Conservation (phyloP, 2,113 vertebrate genomes). For the Oryctolagus cuniculus region DNA sequence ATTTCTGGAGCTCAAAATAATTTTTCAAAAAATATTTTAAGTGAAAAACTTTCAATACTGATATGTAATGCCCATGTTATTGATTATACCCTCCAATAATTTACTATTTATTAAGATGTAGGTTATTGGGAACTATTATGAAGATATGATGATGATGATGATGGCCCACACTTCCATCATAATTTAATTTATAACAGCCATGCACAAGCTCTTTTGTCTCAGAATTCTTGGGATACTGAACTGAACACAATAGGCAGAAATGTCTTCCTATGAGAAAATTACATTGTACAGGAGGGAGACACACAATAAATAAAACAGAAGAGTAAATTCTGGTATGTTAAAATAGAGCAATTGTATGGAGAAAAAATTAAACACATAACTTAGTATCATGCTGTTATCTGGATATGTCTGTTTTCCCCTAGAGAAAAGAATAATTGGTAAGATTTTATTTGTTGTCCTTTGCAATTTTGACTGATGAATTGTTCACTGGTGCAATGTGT, state of each 20-base stretch:
- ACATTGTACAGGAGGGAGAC: neutral
- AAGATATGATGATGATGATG: neutral
- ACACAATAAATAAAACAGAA: neutral
- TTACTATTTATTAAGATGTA: neutral
- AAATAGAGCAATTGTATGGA: neutral
- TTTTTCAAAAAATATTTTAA: neutral
- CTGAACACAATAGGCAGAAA: neutral
- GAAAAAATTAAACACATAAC: neutral
- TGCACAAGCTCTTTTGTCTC: neutral
- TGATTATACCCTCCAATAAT: neutral
- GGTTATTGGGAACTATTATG: neutral
- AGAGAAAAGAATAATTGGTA: neutral
- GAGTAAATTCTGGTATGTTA: neutral
- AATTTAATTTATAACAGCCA: neutral
- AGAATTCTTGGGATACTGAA: neutral
- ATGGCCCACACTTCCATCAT: neutral
- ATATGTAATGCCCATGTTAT: neutral
- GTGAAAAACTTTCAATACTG: neutral
- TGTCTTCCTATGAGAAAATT: neutral
- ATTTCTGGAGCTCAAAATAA: conserved; percentile 11
- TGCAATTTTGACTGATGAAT: neutral
- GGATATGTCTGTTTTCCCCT: neutral
- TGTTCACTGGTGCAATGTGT: neutral
- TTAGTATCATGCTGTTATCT: neutral
- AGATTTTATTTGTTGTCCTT: neutral